A percentile compares a stretch with the other conserved stretches of the same genome.
These are phyloP conservation scores for Eospalax fontanierii DNA, from an alignment of 2,797 vertebrate genomes.

Conservation along the genomic window DNA sequence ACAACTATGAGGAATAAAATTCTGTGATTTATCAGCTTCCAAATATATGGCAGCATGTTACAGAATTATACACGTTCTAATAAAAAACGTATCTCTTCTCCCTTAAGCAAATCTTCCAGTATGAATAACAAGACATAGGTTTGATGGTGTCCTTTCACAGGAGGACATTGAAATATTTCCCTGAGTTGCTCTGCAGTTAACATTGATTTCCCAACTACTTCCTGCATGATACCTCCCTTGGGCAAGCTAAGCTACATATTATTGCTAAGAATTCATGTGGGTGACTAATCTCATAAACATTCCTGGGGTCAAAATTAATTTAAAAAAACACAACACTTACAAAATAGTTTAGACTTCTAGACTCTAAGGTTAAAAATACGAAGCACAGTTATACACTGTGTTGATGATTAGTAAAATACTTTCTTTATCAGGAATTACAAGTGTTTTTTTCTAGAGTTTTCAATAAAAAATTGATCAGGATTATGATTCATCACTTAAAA, in stretches of 20 bases:
- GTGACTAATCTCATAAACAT: neutral
- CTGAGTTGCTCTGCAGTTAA: neutral
- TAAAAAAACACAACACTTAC: conserved; percentile 9
- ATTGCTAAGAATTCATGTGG: conserved; percentile 40
- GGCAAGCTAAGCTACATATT: neutral
- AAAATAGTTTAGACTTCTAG: conserved; percentile 48
- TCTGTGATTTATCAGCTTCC: neutral
- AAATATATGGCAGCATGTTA: neutral
- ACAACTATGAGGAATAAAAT: neutral
- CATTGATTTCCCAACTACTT: conserved; percentile 63
- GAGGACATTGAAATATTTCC: conserved; percentile 14
- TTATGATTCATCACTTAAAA: conserved; percentile 10
- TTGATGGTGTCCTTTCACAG: neutral
- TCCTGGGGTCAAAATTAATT: conserved; percentile 53
- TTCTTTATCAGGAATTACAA: neutral
- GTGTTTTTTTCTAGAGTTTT: neutral
- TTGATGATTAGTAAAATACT: neutral
- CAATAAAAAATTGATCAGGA: conserved; percentile 15
- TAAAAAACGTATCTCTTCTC: neutral
- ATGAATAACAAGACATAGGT: neutral
- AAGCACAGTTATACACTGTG: neutral
- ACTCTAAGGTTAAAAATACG: conserved; percentile 32
- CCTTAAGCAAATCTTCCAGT: neutral
- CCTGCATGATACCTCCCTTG: conserved; percentile 11
- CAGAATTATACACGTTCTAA: neutral